Conservation (phyloP, 2,888 invertebrate genomes). For the Spodoptera littoralis region DNA sequence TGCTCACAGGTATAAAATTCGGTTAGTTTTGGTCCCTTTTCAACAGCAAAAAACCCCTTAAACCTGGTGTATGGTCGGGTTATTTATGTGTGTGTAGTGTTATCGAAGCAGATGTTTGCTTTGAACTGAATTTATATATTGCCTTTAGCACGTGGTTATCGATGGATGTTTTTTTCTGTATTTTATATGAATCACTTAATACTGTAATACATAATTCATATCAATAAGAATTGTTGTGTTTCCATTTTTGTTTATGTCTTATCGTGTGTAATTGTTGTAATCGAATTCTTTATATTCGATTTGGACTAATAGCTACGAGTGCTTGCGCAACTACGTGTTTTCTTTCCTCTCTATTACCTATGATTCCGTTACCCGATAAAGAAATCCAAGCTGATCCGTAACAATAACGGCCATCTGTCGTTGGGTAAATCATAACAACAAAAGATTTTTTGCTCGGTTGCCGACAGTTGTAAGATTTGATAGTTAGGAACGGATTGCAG, state of each 20-base stretch:
- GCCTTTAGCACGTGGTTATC: slow-evolving; percentile 60
- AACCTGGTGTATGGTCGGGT: slow-evolving; percentile 49
- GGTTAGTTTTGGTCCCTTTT: slow-evolving; percentile 61
- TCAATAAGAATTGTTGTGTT: too few species aligned
- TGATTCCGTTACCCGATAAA: slow-evolving; percentile 55
- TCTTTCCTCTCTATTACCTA: slow-evolving; percentile 37
- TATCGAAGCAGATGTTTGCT: slow-evolving; percentile 68
- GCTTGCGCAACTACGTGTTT: slow-evolving; percentile 12
- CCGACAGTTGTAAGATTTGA: slow-evolving; percentile 65
- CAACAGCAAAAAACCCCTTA: slow-evolving; percentile 31
- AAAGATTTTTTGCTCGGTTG: slow-evolving; percentile 66
- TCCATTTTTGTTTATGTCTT: too few species aligned
- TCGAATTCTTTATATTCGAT: not conserved
- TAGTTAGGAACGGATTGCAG: slow-evolving; percentile 62
- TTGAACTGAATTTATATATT: slow-evolving; percentile 58
- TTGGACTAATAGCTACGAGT: not conserved
- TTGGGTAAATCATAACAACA: slow-evolving; percentile 64
- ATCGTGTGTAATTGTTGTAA: too few species aligned
- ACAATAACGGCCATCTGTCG: slow-evolving; percentile 69
- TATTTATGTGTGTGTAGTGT: slow-evolving; percentile 57
- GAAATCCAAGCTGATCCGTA: slow-evolving; percentile 53
- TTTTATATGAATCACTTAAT: slow-evolving; percentile 40
- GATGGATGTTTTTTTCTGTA: slow-evolving; percentile 57
- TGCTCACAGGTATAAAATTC: slow-evolving; percentile 69
- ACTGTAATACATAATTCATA: not conserved